These are phyloP conservation scores for Cataglyphis rosenhaueri DNA, from an alignment of 2,888 invertebrate genomes.

Conservation along the genomic window DNA sequence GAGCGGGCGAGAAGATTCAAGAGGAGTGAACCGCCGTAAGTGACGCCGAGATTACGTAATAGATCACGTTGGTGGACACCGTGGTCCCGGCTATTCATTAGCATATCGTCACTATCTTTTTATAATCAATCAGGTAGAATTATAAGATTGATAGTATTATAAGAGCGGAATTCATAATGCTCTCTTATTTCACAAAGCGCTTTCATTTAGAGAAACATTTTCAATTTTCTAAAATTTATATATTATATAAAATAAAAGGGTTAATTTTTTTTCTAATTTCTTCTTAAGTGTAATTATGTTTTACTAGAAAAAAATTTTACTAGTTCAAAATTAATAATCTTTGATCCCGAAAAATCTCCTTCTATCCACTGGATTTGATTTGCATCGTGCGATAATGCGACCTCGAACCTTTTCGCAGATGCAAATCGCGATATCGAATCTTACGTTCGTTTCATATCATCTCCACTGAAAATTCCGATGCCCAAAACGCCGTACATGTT, in stretches of 20 bases:
- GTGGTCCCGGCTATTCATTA: not conserved
- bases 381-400: not conserved
- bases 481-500: not conserved
- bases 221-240: not conserved
- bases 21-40: slow-evolving; percentile 66
- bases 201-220: not conserved
- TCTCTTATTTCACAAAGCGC: not conserved
- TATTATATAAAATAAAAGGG: not conserved
- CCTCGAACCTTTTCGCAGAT: not conserved
- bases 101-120: not conserved
- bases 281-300: not conserved
- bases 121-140: not conserved
- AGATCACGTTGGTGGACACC: slow-evolving; percentile 6
- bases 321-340: not conserved
- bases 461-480: slow-evolving; percentile 5
- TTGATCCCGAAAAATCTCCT: not conserved
- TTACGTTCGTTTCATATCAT: slow-evolving; percentile 11
- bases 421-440: slow-evolving; percentile 2
- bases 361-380: not conserved
- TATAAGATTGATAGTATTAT: not conserved
- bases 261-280: not conserved
- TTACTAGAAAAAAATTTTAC: not conserved
- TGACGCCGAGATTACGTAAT: slow-evolving; percentile 16
- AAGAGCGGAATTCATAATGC: not conserved
- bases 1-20: slow-evolving; percentile 67